phyloP scores from a whole-genome alignment of 2,888 invertebrate species.

The Trissoscelio sp. region DNA sequence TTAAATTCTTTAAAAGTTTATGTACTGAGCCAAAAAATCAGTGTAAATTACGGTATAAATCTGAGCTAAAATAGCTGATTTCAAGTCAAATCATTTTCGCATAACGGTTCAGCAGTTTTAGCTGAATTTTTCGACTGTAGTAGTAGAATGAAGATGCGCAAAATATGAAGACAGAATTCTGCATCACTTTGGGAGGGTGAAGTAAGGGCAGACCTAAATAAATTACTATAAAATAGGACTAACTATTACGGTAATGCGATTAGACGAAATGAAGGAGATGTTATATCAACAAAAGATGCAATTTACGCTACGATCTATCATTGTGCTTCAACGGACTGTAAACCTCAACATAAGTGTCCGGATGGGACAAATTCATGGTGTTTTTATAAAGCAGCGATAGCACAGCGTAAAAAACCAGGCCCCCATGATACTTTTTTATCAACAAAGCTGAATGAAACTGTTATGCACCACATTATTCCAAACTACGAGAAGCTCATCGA shows the following conservation, averaged over 20 bases:
- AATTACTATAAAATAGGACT: neutral
- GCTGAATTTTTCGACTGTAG: too few relatives aligned
- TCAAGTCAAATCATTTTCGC: too few relatives aligned
- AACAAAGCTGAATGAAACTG: neutral
- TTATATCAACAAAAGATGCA: neutral
- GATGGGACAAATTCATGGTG: conserved; percentile 6
- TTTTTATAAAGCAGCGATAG: conserved; percentile 2
- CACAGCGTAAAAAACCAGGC: conserved; percentile 6
- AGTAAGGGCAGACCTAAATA: neutral
- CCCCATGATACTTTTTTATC: conserved; percentile 8
- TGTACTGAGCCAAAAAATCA: too few relatives aligned
- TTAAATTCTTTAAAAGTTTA: too few relatives aligned
- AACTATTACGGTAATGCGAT: conserved; percentile 6
- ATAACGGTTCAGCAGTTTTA: too few relatives aligned
- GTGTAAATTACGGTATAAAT: too few relatives aligned
- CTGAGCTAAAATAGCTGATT: too few relatives aligned
- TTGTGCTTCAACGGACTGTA: conserved; percentile 4
- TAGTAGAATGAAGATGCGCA: too few relatives aligned
- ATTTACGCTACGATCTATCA: neutral
- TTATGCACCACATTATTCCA: neutral
- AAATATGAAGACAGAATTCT: too few relatives aligned
- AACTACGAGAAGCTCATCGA: neutral
- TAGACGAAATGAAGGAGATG: neutral
- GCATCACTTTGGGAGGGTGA: neutral
- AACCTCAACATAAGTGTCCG: conserved; percentile 4